phyloP scores from a whole-genome alignment of 2,888 invertebrate genomes.

The Patella pellucida region DNA sequence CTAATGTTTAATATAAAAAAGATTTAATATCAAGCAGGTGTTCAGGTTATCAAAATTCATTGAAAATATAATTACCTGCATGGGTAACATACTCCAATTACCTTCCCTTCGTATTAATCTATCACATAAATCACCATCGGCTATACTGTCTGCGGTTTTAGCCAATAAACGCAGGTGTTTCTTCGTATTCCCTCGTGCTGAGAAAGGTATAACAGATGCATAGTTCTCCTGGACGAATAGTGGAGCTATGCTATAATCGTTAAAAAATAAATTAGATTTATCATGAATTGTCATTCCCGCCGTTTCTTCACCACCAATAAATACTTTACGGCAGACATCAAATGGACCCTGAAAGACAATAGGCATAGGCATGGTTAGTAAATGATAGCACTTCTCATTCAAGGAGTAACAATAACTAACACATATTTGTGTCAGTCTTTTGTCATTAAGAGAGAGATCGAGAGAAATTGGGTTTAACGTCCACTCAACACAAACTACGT shows the following conservation, averaged over 20 bases:
- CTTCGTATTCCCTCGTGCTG: constrained; percentile 70
- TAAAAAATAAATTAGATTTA: constrained; percentile 92
- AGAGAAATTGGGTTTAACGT: no score
- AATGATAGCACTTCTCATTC: no score
- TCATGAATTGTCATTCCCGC: constrained; percentile 75
- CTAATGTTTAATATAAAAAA: no score
- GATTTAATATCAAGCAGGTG: no score
- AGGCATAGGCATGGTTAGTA: no score
- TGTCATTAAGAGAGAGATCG: no score
- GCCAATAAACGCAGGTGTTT: constrained; percentile 81
- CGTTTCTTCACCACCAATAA: constrained; percentile 74
- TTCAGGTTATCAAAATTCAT: no score
- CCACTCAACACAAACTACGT: no score
- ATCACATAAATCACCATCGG: constrained; percentile 88
- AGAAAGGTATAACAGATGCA: constrained; percentile 82
- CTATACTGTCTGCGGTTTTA: constrained; percentile 87
- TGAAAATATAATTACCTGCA: constrained; percentile 74
- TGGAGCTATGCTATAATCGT: constrained; percentile 95
- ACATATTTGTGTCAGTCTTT: no score
- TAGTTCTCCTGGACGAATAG: constrained; percentile 99
- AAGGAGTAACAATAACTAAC: no score
- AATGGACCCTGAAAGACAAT: constrained; percentile 86
- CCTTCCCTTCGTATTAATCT: constrained; percentile 81
- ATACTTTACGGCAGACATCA: constrained; percentile 92
- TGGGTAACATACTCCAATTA: constrained; percentile 87